These are phyloP conservation scores for Aphelinus atriplicis DNA, from an alignment of 1,140 invertebrate genomes.

Conservation along the genomic window DNA sequence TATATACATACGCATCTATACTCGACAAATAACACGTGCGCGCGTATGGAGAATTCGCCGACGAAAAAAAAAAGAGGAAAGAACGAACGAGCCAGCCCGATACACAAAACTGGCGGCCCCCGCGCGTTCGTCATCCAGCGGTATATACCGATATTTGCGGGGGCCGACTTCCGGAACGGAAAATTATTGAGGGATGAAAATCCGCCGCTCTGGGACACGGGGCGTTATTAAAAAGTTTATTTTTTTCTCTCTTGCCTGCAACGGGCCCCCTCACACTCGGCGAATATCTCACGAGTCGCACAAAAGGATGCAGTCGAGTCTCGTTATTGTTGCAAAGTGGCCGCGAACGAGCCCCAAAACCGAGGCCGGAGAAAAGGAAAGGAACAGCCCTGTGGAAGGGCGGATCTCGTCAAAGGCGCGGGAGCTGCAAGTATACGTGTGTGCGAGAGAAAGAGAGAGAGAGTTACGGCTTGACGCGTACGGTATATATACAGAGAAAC, in stretches of 20 bases:
- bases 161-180: constrained; percentile 27
- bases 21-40: too few species aligned
- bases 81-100: too few species aligned
- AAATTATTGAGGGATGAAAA: constrained; percentile 35
- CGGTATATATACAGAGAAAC: not conserved
- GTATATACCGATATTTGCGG: not conserved
- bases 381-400: not conserved
- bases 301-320: not conserved
- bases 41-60: not conserved
- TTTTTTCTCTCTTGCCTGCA: not conserved
- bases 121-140: too few species aligned
- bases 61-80: too few species aligned
- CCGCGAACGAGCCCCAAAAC: not conserved
- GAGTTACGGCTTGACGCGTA: not conserved
- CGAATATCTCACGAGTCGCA: too few species aligned
- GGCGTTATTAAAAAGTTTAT: constrained; percentile 24
- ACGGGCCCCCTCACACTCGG: too few species aligned
- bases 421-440: constrained; percentile 16
- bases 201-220: not conserved
- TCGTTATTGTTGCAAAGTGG: too few species aligned
- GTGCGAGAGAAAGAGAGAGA: constrained; percentile 9
- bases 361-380: not conserved
- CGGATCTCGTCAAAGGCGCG: too few species aligned
- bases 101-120: too few species aligned
- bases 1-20: not conserved